phyloP scores from a whole-genome alignment of 2,797 vertebrate genomes.

The Pristis pectinata region DNA sequence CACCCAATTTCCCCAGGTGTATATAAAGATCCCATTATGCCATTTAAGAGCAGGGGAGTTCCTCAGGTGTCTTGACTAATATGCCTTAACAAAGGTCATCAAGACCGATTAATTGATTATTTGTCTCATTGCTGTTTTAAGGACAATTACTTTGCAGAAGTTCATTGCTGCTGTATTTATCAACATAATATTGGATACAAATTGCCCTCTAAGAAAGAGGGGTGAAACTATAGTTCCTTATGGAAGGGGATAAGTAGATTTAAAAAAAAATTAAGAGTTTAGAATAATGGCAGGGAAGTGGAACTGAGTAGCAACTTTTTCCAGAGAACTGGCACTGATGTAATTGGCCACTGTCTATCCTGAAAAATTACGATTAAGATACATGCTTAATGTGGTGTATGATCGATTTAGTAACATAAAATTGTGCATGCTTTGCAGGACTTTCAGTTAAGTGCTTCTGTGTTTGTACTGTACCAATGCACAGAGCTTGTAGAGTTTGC shows the following conservation, averaged over 20 bases:
- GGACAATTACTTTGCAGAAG: not conserved
- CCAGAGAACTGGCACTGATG: not conserved
- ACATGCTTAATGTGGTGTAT: no score
- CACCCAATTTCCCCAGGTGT: not conserved
- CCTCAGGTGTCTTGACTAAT: not conserved
- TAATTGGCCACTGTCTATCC: not conserved
- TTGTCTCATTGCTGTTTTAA: not conserved
- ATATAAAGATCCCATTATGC: not conserved
- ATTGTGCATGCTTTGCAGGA: no score
- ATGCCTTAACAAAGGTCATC: not conserved
- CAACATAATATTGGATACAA: not conserved
- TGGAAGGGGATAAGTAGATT: not conserved
- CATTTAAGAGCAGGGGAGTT: not conserved
- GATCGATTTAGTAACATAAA: no score
- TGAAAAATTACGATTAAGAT: not conserved
- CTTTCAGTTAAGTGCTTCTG: no score
- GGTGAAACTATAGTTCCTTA: not conserved
- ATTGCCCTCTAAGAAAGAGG: not conserved
- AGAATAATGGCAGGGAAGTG: not conserved
- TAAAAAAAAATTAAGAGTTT: not conserved
- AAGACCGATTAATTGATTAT: not conserved
- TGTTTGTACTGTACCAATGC: no score
- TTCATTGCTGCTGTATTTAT: not conserved
- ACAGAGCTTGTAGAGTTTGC: no score
- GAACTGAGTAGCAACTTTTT: not conserved